Evolutionary conservation across 2,113 vertebrate species (phyloP), one percentile per base, ranked within the genome.

Genomic region (Corapipo altera): DNA sequence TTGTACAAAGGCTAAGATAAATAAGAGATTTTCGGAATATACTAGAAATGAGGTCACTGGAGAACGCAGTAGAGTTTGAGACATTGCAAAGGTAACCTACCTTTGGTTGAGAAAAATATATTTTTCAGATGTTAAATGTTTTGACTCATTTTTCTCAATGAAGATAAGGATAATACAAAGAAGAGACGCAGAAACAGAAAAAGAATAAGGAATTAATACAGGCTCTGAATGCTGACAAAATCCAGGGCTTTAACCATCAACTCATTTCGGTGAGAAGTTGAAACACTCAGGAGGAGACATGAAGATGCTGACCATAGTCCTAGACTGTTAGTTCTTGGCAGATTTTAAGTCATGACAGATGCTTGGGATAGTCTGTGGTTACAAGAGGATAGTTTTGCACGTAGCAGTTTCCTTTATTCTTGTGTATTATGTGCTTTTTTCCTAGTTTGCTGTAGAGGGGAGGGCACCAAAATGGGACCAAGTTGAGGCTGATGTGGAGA

Each of bases 11-110:
- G 48, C 67, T 70, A 70, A 78, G 70, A 82, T 69, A 90, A 94
- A 88, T 59, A 91, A 59, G 70, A 86, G 49, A 84, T 89, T 95
- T 93, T 78, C 76, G 49, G 62, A 95, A 57, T 58, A 82, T 52
- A 89, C 52, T 87, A 91, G 74, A 86, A 91, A 89, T 3, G 5
- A 95, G 79, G 74, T 93, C 73, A 89, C 72, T 58, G n/a, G 84
- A 89, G 81, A 94, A 93, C 81, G 61, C 28, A 90, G 59, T n/a
- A 70, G 46, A 70, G 57, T 80, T 91, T 84, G 77, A 84, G 52
- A 76, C 20, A 12, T 51, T 43, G 61, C 79, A 92, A 85, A 88
- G 35, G 69, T 90, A 94, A 88, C 43, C 39, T 51, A 15, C 39
- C 64, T 86, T 67, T 46, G 5, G 43, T 5, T 93, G 55, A 74